phyloP scores from a whole-genome alignment of 2,888 invertebrate genomes.

The Drosophila mulleri region DNA sequence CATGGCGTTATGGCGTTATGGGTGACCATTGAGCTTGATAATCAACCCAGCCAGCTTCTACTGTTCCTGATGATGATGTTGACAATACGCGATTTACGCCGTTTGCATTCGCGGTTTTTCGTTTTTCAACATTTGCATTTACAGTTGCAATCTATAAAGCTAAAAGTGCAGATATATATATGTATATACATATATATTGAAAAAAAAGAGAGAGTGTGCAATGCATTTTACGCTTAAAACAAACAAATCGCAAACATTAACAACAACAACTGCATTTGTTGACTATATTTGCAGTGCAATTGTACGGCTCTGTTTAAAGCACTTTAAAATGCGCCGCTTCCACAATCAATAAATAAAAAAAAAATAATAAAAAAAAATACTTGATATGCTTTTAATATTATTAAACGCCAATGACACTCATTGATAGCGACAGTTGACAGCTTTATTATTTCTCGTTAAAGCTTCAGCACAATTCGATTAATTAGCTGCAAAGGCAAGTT shows the following conservation, averaged over 20 bases:
- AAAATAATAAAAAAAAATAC: constrained; percentile 8
- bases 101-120: constrained; percentile 28
- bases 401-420: constrained; percentile 5
- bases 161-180: constrained; percentile 3
- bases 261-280: constrained; percentile 31
- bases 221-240: constrained; percentile 59
- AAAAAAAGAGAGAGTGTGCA: constrained; percentile 8
- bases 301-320: constrained; percentile 17
- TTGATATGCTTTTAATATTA: constrained; percentile 1
- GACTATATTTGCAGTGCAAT: constrained; percentile 31
- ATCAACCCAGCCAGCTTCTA: neutral
- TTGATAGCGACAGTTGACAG: constrained; percentile 1
- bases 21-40: constrained; percentile 25
- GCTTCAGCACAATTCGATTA: neutral
- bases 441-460: neutral
- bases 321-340: neutral
- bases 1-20: neutral
- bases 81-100: constrained; percentile 55
- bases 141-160: constrained; percentile 55
- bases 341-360: constrained; percentile 12
- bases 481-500: neutral
- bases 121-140: constrained; percentile 54
- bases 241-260: constrained; percentile 47
- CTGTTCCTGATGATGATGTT: constrained; percentile 35
- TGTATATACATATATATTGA: constrained; percentile 5